Conservation (phyloP, 2,888 invertebrate species). For the Beris morrisii region DNA sequence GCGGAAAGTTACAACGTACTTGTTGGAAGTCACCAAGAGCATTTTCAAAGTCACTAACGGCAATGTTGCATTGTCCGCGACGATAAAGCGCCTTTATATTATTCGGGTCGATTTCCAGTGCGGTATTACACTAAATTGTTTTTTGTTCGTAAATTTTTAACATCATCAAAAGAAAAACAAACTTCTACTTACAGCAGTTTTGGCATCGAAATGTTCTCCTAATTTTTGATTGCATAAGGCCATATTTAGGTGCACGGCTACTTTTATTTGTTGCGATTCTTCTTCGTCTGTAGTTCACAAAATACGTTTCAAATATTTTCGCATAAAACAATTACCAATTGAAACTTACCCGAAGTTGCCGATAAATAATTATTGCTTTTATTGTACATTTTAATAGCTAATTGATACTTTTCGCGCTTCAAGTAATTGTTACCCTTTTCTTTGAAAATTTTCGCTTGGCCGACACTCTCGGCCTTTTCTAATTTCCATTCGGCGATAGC, state of each 20-base stretch:
- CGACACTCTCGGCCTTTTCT: conserved; percentile 75
- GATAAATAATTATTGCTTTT: conserved; percentile 60
- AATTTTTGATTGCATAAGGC: conserved; percentile 79
- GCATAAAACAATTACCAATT: background rate
- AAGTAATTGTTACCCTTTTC: conserved; percentile 90
- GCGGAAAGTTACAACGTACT: conserved; percentile 37
- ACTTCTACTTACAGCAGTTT: conserved; percentile 60
- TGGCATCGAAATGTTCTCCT: conserved; percentile 66
- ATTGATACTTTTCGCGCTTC: conserved; percentile 71
- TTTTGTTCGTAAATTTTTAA: background rate
- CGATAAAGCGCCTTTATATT: conserved; percentile 91
- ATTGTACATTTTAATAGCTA: conserved; percentile 87
- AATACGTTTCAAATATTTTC: background rate
- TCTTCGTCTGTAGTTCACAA: conserved; percentile 52
- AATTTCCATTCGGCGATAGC: conserved; percentile 82
- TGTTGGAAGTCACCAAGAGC: conserved; percentile 78
- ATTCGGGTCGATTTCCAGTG: conserved; percentile 69
- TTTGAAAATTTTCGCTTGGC: conserved; percentile 80
- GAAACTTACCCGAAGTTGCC: conserved; percentile 43
- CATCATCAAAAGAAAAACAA: too few relatives aligned
- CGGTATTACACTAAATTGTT: conserved; percentile 65
- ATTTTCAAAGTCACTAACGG: conserved; percentile 72
- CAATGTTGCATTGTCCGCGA: conserved; percentile 77
- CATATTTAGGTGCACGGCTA: conserved; percentile 78
- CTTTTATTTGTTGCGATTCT: conserved; percentile 60